Evolutionary conservation across 1,140 invertebrate species (phyloP).

Genomic region (Atopsyche davidsoni): DNA sequence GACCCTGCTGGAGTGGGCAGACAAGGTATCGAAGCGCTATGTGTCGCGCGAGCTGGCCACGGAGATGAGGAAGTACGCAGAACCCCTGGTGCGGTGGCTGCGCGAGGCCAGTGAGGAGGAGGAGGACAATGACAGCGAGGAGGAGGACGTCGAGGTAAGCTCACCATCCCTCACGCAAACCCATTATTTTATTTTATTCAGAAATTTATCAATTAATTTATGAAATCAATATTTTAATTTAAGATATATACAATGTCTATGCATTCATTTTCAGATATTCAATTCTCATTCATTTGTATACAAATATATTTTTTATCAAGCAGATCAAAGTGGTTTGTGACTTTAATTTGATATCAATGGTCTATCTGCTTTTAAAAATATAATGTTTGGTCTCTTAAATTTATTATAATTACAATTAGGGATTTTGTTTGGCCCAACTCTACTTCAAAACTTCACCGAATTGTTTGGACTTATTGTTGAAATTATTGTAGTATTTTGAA

Average conservation of each 20-base stretch:
- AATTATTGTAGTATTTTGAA: no score
- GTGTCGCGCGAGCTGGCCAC: slow-evolving; percentile 84
- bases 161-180: neutral
- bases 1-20: slow-evolving; percentile 88
- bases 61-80: slow-evolving; percentile 88
- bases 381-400: no score
- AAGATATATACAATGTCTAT: slow-evolving; percentile 3
- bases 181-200: slow-evolving; percentile 30
- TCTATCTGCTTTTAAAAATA: no score
- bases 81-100: slow-evolving; percentile 94
- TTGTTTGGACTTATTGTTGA: no score
- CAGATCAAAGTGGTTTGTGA: no score
- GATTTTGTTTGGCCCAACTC: no score
- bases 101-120: slow-evolving; percentile 95
- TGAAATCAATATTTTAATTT: slow-evolving; percentile 7
- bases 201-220: slow-evolving; percentile 20
- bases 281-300: no score
- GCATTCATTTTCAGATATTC: neutral
- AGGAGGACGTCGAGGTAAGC: slow-evolving; percentile 52
- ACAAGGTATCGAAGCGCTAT: slow-evolving; percentile 91
- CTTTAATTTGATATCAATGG: no score
- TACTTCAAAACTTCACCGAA: no score
- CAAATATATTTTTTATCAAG: no score
- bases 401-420: no score
- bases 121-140: slow-evolving; percentile 62